Percentiles rank a stretch among this genome's conserved stretches.
phyloP scores from a whole-genome alignment of 92 coral and sea anemone genomes.

The Actinernus sp. region DNA sequence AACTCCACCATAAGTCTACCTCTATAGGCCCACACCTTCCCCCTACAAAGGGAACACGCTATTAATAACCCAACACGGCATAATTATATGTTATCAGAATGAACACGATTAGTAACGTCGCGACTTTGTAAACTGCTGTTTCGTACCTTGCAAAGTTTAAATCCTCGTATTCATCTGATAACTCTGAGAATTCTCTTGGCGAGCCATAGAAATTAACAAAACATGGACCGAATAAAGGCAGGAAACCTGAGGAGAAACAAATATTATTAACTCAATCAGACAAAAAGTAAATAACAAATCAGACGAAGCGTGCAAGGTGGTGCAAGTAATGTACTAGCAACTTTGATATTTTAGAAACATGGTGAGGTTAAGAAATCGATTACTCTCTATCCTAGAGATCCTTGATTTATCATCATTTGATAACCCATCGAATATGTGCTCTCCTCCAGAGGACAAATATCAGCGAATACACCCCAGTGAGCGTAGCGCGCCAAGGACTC shows the following conservation, averaged over 20 bases:
- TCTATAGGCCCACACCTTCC: constrained; percentile 95
- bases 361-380: no score
- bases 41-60: constrained; percentile 59
- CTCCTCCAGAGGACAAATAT: no score
- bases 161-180: constrained; percentile 89
- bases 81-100: no score
- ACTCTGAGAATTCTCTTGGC: constrained; percentile 87
- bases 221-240: constrained; percentile 87
- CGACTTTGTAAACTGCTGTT: not conserved
- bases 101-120: no score
- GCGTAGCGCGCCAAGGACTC: no score
- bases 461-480: no score
- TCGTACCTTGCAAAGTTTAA: constrained; percentile 88
- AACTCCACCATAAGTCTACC: constrained; percentile 88
- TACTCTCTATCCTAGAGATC: no score
- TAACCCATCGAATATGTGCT: no score
- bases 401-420: no score
- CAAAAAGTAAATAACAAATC: no score
- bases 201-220: constrained; percentile 95
- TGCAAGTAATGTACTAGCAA: not conserved
- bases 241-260: constrained; percentile 60
- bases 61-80: not conserved
- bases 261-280: not conserved
- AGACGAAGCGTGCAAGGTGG: no score
- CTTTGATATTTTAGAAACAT: not conserved